Conservation (phyloP, 64 coral and sea anemone genomes). For the Pachyseris speciosa region DNA sequence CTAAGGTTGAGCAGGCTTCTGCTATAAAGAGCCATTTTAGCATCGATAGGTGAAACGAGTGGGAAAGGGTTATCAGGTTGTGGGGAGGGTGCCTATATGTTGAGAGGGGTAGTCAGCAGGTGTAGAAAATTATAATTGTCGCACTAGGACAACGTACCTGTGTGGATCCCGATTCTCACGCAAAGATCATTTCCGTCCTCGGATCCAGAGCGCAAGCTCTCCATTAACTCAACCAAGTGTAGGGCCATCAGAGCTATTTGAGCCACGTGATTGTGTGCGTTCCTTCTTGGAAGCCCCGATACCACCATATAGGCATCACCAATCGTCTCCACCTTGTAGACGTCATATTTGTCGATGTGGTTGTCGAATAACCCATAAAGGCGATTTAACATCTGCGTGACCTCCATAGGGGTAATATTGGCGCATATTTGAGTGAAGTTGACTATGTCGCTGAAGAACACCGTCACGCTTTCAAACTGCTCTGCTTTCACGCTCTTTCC, state of each 20-base stretch:
- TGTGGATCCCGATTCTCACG: conserved; percentile 29
- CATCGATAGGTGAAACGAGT: background rate
- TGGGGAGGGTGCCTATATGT: background rate
- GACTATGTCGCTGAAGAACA: conserved; percentile 81
- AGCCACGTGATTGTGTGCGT: conserved; percentile 41
- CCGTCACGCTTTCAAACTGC: conserved; percentile 71
- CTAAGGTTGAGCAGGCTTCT: background rate
- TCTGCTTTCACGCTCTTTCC: conserved; percentile 50
- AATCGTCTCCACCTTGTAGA: conserved; percentile 76
- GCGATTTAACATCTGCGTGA: background rate
- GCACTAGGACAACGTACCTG: background rate
- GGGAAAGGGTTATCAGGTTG: no score
- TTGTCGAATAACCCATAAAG: conserved; percentile 57
- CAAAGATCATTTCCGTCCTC: conserved; percentile 1
- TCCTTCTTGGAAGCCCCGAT: conserved; percentile 52
- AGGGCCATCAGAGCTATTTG: conserved; percentile 58
- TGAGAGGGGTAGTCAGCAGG: background rate
- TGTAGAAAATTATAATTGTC: no score
- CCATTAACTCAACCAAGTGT: conserved; percentile 38
- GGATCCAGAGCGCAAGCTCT: background rate
- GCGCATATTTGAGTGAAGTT: conserved; percentile 79
- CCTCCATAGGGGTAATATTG: conserved; percentile 30
- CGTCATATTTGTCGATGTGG: conserved; percentile 52
- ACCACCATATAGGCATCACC: conserved; percentile 79
- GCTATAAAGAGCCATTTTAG: background rate